Conservation (phyloP, 2,797 vertebrate genomes). For the Platalea minor region DNA sequence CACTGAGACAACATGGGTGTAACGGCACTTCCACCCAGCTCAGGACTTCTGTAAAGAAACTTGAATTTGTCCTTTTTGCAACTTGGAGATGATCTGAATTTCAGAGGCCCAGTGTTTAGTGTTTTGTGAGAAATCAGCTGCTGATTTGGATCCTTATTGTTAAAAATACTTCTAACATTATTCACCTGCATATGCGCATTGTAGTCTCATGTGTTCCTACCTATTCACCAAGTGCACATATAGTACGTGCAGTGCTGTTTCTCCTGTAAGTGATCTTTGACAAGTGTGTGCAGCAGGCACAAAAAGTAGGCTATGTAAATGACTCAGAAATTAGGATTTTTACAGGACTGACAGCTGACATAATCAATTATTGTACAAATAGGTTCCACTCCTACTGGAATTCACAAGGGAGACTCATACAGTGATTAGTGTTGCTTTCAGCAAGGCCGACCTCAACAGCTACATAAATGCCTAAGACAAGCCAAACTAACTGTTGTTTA, state of each 20-base stretch:
- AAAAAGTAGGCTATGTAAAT: background rate
- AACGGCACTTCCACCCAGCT: background rate
- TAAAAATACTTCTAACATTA: background rate
- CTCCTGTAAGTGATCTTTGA: background rate
- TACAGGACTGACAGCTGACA: background rate
- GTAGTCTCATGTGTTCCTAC: background rate
- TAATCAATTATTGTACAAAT: background rate
- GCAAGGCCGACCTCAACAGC: background rate
- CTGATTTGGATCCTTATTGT: background rate
- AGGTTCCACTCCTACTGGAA: background rate
- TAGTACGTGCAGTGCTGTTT: background rate
- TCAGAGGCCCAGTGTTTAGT: background rate
- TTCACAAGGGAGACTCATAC: background rate
- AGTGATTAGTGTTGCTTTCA: background rate
- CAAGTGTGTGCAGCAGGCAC: background rate
- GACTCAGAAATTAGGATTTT: background rate
- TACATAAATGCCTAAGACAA: background rate
- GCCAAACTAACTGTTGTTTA: background rate
- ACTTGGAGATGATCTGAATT: background rate
- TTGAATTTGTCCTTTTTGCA: background rate
- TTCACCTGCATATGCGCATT: background rate
- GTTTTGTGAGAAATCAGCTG: background rate
- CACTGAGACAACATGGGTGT: background rate
- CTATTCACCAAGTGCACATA: background rate
- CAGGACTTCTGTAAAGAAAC: background rate